These are phyloP conservation scores for Caenorhabditis virilis DNA, from an alignment of 2,888 invertebrate genomes.

Conservation along the genomic window DNA sequence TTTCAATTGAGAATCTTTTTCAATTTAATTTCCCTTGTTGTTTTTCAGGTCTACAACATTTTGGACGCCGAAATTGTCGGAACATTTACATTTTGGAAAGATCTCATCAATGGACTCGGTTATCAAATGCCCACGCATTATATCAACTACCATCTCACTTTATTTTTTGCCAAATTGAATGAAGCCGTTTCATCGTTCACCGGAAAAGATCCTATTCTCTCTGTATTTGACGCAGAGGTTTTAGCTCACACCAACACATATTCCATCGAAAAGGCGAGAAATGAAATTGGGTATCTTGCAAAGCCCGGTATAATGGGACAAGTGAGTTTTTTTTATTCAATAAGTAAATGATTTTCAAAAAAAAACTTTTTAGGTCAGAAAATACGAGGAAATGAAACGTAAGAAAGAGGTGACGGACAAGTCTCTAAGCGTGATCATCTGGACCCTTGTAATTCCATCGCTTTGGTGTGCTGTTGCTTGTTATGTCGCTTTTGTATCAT, in stretches of 20 bases:
- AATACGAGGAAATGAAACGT: no score
- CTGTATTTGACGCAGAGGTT: constrained; percentile 12
- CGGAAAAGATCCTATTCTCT: constrained; percentile 9
- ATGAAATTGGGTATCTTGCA: constrained; percentile 23
- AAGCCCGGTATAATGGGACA: background rate
- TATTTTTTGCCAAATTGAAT: background rate
- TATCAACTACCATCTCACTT: constrained; percentile 3
- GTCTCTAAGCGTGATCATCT: no score
- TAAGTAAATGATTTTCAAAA: no score
- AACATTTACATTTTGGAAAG: constrained; percentile 22
- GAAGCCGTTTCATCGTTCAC: constrained; percentile 3
- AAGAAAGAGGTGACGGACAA: no score
- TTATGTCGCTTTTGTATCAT: no score
- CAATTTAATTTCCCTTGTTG: background rate
- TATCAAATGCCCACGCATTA: constrained; percentile 3
- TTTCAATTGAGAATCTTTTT: background rate
- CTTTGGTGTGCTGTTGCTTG: no score
- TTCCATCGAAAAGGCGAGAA: constrained; percentile 8
- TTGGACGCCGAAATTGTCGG: constrained; percentile 11
- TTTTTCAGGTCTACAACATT: constrained; percentile 19
- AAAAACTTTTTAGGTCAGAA: no score
- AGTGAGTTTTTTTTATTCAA: no score
- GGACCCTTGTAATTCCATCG: no score
- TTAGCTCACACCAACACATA: constrained; percentile 24
- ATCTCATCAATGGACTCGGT: constrained; percentile 13